Conservation (phyloP, 2,797 vertebrate species). For the Falco berigora region DNA sequence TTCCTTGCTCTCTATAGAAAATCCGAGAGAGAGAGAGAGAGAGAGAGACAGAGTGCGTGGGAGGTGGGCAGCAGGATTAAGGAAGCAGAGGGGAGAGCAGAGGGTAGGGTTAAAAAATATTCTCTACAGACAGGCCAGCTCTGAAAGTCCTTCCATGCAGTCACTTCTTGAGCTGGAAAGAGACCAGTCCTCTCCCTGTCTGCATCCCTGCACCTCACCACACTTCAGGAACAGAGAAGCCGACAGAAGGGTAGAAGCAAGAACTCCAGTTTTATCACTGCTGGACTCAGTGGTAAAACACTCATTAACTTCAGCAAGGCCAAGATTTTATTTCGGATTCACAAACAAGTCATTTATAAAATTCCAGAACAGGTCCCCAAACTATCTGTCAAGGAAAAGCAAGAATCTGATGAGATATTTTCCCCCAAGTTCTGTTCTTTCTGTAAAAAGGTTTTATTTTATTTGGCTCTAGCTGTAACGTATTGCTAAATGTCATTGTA, state of each 20-base stretch:
- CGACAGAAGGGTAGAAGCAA: neutral
- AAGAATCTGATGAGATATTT: conserved; percentile 8
- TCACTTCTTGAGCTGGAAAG: neutral
- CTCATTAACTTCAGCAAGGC: conserved; percentile 1
- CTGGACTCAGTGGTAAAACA: neutral
- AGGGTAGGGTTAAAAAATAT: neutral
- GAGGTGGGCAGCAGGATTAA: neutral
- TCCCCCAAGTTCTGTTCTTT: conserved; percentile 8
- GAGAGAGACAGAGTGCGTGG: neutral
- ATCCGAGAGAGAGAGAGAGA: neutral
- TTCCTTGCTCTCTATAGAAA: conserved; percentile 8
- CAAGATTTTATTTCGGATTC: conserved; percentile 9
- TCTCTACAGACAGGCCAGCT: neutral
- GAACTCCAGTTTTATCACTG: neutral
- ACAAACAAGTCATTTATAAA: conserved; percentile 8
- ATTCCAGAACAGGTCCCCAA: conserved; percentile 14
- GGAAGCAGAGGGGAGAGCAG: neutral
- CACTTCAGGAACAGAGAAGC: neutral
- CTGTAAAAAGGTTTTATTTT: conserved; percentile 44
- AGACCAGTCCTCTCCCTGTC: neutral
- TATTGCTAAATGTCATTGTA: conserved; percentile 51
- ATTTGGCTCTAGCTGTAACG: conserved; percentile 35
- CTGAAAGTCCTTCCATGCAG: neutral
- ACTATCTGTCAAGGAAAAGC: conserved; percentile 27
- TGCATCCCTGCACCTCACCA: neutral